Evolutionary conservation across 53 echinoderm and acorn worm species (phyloP), one percentile per base, ranked within the genome.

Genomic region (Arbacia lixula): DNA sequence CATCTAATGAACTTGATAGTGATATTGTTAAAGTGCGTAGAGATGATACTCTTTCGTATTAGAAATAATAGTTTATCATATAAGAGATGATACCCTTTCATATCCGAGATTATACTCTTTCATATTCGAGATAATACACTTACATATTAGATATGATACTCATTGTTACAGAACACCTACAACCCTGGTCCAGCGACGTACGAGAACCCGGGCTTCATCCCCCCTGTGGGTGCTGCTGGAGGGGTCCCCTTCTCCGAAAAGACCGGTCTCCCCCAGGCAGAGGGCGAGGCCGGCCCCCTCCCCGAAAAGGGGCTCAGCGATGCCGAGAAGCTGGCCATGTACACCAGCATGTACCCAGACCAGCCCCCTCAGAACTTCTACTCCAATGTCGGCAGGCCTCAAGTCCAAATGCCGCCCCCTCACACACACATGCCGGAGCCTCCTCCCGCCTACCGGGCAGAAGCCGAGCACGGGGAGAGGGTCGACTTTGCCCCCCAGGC

Each of bases 291-390:
- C 6, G 82, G 82, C 14, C 39, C 82, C 62, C 82, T 81, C 43
- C 82, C 82, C 12, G 82, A 81, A 6, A 81, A 81, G 41, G 77
- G 58, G 0, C 12, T 81, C 14, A 81, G 64, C 43, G 82, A 81
- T 34, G 82, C 82, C 2, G 82, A 81, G 82, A 81, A 81, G 63
- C 82, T 81, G 31, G 82, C 65, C 46, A 62, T 81, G 42, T 81
- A 81, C 49, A 28, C 19, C 49, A 81, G 82, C 32, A 24, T 52
- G 11, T 63, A 81, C 42, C 82, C 82, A 1, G 62, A 81, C 50
- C 52, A 51, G 42, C 63, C 82, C 12, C 53, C 54, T 8, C 72
- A 28, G 34, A 74, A 74, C 74, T 41, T 55, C 41, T 78, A 78
- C 60, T 26, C 8, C 20, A 76, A 1, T 2, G 38, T 40, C 0